phyloP scores from a whole-genome alignment of 1,140 invertebrate genomes.

The Parapsyche elsis region DNA sequence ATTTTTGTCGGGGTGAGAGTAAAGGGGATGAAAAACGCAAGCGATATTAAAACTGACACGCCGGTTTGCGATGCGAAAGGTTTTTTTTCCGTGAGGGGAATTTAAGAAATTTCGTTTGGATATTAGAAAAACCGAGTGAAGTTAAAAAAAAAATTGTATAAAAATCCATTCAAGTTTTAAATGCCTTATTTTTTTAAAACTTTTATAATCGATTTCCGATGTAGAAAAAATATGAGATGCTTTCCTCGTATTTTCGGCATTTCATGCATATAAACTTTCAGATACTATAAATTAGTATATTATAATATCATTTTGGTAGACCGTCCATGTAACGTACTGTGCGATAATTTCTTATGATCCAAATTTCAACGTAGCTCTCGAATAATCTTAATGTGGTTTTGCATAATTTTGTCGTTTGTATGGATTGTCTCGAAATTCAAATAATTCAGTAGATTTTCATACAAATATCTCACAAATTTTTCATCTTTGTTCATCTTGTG shows the following conservation, averaged over 20 bases:
- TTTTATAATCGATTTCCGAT: too few relatives aligned
- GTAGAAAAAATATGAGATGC: too few relatives aligned
- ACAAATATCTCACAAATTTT: background rate
- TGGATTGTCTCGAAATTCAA: conserved; percentile 27
- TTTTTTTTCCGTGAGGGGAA: conserved; percentile 1
- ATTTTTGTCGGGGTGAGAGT: conserved; percentile 24
- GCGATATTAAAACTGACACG: conserved; percentile 33
- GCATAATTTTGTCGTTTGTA: conserved; percentile 19
- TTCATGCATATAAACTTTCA: too few relatives aligned
- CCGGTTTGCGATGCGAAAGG: background rate
- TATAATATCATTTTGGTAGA: too few relatives aligned
- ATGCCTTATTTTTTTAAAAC: too few relatives aligned
- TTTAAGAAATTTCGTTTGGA: conserved; percentile 8
- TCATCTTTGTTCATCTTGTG: too few relatives aligned
- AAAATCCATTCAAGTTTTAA: too few relatives aligned
- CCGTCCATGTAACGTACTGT: background rate
- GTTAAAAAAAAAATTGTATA: too few relatives aligned
- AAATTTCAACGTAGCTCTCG: conserved; percentile 1
- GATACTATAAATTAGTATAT: too few relatives aligned
- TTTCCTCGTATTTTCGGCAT: too few relatives aligned
- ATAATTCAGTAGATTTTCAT: background rate
- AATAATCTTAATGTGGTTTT: conserved; percentile 19
- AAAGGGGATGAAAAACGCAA: conserved; percentile 8
- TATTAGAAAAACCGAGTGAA: background rate
- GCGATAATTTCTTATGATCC: conserved; percentile 1